Evolutionary conservation across 2,888 invertebrate genomes (phyloP), one percentile per base, ranked within the genome.

Genomic region (Perizoma affinitatum): DNA sequence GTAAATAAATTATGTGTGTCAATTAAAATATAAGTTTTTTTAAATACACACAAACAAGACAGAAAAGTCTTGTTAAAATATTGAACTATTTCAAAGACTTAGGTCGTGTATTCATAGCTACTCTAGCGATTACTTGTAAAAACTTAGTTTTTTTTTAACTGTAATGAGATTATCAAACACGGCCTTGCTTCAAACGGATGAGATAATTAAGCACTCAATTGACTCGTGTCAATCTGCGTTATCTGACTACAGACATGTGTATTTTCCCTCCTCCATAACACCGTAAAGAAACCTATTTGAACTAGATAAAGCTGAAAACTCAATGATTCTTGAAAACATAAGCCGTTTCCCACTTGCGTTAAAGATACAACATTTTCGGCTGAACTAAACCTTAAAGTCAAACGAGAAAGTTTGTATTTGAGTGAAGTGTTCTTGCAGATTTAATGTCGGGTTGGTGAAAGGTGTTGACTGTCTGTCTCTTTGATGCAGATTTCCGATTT

Each of bases 401-500:
- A 33, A 9, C 7, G 6, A 11, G 52, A 58, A 58, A 48, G 47
- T 41, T 9, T 41, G 35, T 7, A 55, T 48, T 58, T 48, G 38
- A 49, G 8, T 44, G 44, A 33, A 38, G 11, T 41, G 7, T 22
- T 51, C 43, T 5, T 22, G 33, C 33, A 41, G 55, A 51, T 63
- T 58, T 58, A 42, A 54, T 50, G 58, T 55, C 62, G 58, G 58
- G 51, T 58, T 58, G 52, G 58, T 58, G 58, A 58, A 62, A 58
- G 58, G 62, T 62, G 62, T 58, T 58, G 62, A 58, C 58, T 51
- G 46, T 60, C 42, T 54, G 62, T 62, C 52, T 40, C 58, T 63
- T 58, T 58, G 62, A 63, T 63, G 54, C 58, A 55, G 55, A 63
- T 58, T 58, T 55, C 41, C 54, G 54, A 55, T 55, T 63, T 58